These are phyloP conservation scores for Sorex araneus DNA, from an alignment of 2,113 vertebrate species.

Conservation along the genomic window DNA sequence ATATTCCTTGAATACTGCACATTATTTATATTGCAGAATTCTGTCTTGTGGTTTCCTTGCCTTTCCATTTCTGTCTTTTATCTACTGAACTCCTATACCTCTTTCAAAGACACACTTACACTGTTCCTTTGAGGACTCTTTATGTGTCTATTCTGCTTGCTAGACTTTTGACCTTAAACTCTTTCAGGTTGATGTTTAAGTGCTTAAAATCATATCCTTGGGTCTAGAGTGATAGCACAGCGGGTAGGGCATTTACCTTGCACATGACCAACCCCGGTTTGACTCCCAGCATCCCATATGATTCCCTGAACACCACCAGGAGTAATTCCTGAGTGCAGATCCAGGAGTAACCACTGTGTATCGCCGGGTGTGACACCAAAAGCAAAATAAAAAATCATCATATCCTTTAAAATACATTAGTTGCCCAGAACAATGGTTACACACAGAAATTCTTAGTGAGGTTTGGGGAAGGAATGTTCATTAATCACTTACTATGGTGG, in stretches of 20 bases:
- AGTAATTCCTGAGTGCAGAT: too few relatives aligned
- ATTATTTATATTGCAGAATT: not conserved
- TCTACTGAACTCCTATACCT: not conserved
- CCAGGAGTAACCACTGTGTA: too few relatives aligned
- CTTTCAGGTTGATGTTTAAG: not conserved
- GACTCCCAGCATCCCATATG: too few relatives aligned
- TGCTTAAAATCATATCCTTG: not conserved
- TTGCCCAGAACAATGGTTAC: not conserved
- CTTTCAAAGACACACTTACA: not conserved
- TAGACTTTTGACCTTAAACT: not conserved
- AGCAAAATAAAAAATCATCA: too few relatives aligned
- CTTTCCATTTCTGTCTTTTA: not conserved
- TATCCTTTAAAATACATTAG: not conserved
- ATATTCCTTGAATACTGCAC: not conserved
- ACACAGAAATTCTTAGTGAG: not conserved
- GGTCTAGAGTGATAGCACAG: too few relatives aligned
- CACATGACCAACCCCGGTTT: too few relatives aligned
- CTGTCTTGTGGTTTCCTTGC: not conserved
- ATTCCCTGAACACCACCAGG: too few relatives aligned
- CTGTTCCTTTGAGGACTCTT: not conserved
- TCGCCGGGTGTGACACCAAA: too few relatives aligned
- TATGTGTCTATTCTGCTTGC: not conserved
- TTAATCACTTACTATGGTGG: too few relatives aligned
- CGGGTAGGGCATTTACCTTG: too few relatives aligned
- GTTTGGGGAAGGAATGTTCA: constrained; percentile 2